These are phyloP conservation scores for Pterobdella sp. DNA, from an alignment of 2,888 invertebrate species.

Conservation along the genomic window DNA sequence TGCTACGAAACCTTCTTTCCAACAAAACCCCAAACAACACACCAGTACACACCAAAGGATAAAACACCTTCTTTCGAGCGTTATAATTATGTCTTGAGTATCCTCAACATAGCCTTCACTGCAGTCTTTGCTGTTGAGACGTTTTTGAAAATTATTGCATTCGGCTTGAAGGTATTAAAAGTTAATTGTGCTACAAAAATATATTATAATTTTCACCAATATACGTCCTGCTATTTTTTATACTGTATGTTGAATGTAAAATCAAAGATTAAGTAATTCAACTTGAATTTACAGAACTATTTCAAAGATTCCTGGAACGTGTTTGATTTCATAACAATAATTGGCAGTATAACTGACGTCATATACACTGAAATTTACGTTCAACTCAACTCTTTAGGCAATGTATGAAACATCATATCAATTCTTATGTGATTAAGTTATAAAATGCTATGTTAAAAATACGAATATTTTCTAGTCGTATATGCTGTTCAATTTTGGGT, in stretches of 20 bases:
- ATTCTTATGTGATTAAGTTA: too few species aligned
- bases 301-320: conserved; percentile 99
- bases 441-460: background rate
- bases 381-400: conserved; percentile 24
- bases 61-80: conserved; percentile 32
- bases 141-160: conserved; percentile 98
- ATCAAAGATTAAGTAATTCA: conserved; percentile 99
- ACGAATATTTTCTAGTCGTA: background rate
- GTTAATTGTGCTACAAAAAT: too few species aligned
- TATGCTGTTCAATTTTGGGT: conserved; percentile 84
- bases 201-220: too few species aligned
- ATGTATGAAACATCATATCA: background rate
- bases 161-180: conserved; percentile 98
- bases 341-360: conserved; percentile 98
- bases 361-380: conserved; percentile 52
- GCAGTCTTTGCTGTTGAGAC: conserved; percentile 99
- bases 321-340: conserved; percentile 98
- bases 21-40: background rate
- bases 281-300: conserved; percentile 99
- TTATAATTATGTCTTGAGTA: conserved; percentile 50
- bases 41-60: conserved; percentile 26
- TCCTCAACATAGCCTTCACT: conserved; percentile 98
- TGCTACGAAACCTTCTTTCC: too few species aligned
- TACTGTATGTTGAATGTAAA: too few species aligned
- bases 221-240: too few species aligned